Percentiles rank a stretch among this genome's conserved stretches.
Evolutionary conservation across 2,797 vertebrate species (phyloP).

Genomic region (Eulemur mongoz): DNA sequence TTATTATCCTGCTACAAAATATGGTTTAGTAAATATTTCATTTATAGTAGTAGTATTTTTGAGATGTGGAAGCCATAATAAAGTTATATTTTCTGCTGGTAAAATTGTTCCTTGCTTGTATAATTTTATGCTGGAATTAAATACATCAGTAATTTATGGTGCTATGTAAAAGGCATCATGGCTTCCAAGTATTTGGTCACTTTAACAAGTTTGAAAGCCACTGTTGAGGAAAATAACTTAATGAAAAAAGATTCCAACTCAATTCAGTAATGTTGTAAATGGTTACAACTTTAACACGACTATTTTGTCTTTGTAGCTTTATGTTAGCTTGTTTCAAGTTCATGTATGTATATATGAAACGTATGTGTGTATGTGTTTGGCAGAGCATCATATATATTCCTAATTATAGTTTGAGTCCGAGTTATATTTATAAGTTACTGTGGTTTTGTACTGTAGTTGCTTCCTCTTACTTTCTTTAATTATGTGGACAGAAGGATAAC

Average conservation of each 20-base stretch:
- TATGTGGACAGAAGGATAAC: conserved; percentile 22
- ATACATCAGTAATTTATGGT: conserved; percentile 22
- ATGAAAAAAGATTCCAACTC: neutral
- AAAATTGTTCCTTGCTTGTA: conserved; percentile 61
- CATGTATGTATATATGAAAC: neutral
- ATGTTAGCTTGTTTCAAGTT: neutral
- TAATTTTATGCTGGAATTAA: conserved; percentile 69
- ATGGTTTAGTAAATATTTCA: conserved; percentile 66
- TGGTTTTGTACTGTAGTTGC: neutral
- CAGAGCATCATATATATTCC: neutral
- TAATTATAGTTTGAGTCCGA: conserved; percentile 45
- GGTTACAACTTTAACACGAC: neutral
- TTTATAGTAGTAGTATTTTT: conserved; percentile 62
- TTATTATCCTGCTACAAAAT: conserved; percentile 64
- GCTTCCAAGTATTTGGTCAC: conserved; percentile 23
- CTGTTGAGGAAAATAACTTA: neutral
- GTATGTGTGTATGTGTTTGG: neutral
- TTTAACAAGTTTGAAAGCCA: conserved; percentile 39
- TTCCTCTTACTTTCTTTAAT: conserved; percentile 19
- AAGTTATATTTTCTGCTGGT: conserved; percentile 63
- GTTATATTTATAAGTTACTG: conserved; percentile 28
- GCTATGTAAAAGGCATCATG: neutral
- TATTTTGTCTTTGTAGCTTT: conserved; percentile 11
- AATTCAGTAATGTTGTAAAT: neutral
- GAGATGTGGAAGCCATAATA: conserved; percentile 64